Base-by-base conservation (phyloP, 2,888 invertebrate species). In the Digitonthophagus gazella region DNA sequence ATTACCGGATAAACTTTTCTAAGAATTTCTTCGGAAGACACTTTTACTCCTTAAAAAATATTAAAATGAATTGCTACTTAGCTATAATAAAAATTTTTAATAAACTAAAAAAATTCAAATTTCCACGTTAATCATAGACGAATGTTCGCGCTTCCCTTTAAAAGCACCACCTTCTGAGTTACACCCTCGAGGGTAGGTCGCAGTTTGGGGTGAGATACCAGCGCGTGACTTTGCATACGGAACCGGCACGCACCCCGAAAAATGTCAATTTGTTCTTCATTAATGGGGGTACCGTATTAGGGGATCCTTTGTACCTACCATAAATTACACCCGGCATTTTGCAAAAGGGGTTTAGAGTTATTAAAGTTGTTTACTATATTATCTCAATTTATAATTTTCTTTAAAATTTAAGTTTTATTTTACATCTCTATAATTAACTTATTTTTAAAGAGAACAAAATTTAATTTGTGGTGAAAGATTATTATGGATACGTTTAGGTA, bases 231-330 rank as follows among this genome's bases (percentile, higher is more conserved):
- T 78, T 78, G 82, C 82, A 83, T 83, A 82, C 80, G 78, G 79
- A 82, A 81, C 80, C 78, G 80, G 82, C 82, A 81, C 82, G 81
- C 80, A 80, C 81, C 81, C 81, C 78, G 80, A 82, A 83, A 83
- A 82, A 82, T 82, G 82, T 82, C 82, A 82, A 82, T 82, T 82
- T 82, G 82, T 82, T 82, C 82, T 81, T 82, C 81, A 82, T 82
- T 82, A 83, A 82, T 82, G 79, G 78, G 73, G 79, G 61, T 19
- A 80, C 82, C 82, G 82, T 82, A 82, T 79, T 80, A 79, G 76
- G 77, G 79, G 78, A 78, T 76, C 74, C 74, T 11, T 44, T 44
- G 11, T 44, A 44, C 28, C 28, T 44, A 75, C 73, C 78, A 77
- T 81, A 81, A 81, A 81, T 81, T 79, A 75, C 67, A 44, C 28